Percentiles rank a stretch among this genome's conserved stretches.
Conservation (phyloP, 2,113 vertebrate species). For the Neodontobutis hainanensis region DNA sequence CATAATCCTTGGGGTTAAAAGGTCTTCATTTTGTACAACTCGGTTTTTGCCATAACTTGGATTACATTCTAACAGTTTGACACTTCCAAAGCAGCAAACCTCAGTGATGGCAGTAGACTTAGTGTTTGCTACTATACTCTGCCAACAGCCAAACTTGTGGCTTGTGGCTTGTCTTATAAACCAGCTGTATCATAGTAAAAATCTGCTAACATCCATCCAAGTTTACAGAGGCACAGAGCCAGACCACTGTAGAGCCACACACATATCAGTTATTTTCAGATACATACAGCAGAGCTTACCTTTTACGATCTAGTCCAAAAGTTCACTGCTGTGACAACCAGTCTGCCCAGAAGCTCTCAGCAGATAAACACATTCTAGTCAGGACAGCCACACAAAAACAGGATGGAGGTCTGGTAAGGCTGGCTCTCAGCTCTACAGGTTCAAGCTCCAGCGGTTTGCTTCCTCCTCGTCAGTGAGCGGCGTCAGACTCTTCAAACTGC, state of each 20-base stretch:
- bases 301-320: slow-evolving; percentile 49
- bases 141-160: slow-evolving; percentile 32
- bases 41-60: too few species aligned
- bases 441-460: slow-evolving; percentile 42
- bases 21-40: too few species aligned
- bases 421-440: slow-evolving; percentile 8
- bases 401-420: slow-evolving; percentile 23
- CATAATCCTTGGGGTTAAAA: too few species aligned
- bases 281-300: slow-evolving; percentile 54
- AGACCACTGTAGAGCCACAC: background rate
- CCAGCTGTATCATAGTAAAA: slow-evolving; percentile 34
- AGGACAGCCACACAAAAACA: background rate
- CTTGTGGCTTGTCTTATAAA: slow-evolving; percentile 31
- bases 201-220: slow-evolving; percentile 9
- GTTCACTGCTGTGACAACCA: slow-evolving; percentile 58
- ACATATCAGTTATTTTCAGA: slow-evolving; percentile 13
- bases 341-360: slow-evolving; percentile 40
- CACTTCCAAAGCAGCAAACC: background rate
- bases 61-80: background rate
- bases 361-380: slow-evolving; percentile 52
- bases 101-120: background rate
- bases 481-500: slow-evolving; percentile 59
- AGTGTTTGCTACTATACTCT: background rate
- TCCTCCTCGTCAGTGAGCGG: slow-evolving; percentile 44
- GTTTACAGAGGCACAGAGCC: slow-evolving; percentile 34